phyloP scores from a whole-genome alignment of 2,113 vertebrate genomes.

The Corvus cornix region DNA sequence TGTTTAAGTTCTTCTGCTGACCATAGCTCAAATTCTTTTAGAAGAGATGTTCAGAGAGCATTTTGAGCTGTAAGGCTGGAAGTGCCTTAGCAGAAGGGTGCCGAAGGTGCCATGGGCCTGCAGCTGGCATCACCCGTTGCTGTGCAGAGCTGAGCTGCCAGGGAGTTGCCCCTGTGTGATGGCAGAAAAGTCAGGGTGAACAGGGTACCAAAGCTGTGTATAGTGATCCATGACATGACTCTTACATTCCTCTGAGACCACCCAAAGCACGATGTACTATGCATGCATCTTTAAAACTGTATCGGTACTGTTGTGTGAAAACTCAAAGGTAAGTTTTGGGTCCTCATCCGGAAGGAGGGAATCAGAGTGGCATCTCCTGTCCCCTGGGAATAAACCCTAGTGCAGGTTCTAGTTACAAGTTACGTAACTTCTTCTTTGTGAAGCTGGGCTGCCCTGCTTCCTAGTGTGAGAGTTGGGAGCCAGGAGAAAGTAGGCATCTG shows the following conservation, averaged over 20 bases:
- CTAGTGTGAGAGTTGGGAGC: neutral
- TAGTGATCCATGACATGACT: accelerated
- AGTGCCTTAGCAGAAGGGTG: neutral
- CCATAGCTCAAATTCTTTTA: neutral
- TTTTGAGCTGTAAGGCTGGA: neutral
- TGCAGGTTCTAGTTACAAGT: neutral
- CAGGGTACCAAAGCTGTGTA: neutral
- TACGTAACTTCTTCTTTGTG: neutral
- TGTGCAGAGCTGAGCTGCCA: neutral
- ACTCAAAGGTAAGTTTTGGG: neutral
- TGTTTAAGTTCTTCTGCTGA: neutral
- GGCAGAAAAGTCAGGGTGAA: neutral
- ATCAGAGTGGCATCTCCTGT: accelerated
- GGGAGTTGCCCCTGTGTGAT: neutral
- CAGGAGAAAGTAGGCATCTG: neutral
- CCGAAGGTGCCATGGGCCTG: neutral
- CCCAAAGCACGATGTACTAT: neutral
- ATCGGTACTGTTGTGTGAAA: neutral
- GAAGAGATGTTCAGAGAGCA: neutral
- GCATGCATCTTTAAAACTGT: neutral
- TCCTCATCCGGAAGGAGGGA: neutral
- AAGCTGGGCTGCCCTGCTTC: neutral
- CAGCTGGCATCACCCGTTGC: neutral
- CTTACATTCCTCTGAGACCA: neutral
- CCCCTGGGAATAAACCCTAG: neutral